These are phyloP conservation scores for Pogoniulus pusillus DNA, from an alignment of 2,797 vertebrate genomes.

Conservation along the genomic window DNA sequence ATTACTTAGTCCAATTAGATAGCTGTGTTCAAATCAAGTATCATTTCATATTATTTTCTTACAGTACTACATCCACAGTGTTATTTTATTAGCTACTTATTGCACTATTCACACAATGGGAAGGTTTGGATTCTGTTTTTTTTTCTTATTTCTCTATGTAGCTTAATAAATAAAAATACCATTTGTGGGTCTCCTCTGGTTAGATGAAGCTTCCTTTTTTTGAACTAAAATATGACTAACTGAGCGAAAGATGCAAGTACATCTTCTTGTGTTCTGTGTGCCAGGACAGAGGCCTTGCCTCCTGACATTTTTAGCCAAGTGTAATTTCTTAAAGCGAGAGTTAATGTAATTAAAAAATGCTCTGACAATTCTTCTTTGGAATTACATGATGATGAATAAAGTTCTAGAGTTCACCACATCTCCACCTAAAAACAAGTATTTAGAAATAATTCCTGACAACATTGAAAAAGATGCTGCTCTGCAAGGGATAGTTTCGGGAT, in stretches of 20 bases:
- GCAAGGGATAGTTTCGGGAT: background rate
- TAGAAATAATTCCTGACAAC: background rate
- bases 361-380: background rate
- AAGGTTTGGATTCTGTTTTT: rapidly evolving
- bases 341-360: background rate
- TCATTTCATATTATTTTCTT: background rate
- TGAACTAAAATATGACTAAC: background rate
- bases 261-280: background rate
- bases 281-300: background rate
- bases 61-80: background rate
- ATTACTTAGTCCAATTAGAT: background rate
- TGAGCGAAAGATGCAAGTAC: background rate
- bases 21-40: background rate
- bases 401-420: background rate
- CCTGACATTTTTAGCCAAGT: background rate
- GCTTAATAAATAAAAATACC: background rate
- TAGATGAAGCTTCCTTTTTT: background rate
- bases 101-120: background rate
- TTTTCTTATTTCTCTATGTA: background rate
- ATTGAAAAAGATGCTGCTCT: background rate
- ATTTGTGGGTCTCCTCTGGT: background rate
- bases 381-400: background rate
- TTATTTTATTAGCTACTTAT: background rate
- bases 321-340: background rate
- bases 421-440: background rate